phyloP scores from a whole-genome alignment of 1,140 invertebrate species.

The Leucophenga varia region DNA sequence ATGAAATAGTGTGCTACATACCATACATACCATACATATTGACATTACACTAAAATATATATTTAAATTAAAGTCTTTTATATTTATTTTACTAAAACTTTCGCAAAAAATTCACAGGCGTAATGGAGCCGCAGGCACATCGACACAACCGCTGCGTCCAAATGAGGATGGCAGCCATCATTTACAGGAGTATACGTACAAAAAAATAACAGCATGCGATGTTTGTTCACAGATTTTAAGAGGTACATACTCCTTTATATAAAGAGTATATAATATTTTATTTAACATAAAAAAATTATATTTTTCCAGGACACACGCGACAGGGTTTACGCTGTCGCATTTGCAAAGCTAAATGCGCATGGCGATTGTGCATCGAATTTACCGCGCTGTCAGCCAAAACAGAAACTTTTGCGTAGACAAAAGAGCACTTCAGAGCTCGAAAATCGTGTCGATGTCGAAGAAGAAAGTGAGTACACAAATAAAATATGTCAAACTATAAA shows the following conservation, averaged over 20 bases:
- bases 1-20: no score
- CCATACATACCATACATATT: no score
- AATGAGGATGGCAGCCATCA: conserved; percentile 71
- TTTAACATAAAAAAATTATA: conserved; percentile 2
- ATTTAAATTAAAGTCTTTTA: no score
- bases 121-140: conserved; percentile 64
- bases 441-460: conserved; percentile 66
- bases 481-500: no score
- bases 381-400: conserved; percentile 79
- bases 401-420: conserved; percentile 78
- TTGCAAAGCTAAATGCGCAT: conserved; percentile 90
- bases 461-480: conserved; percentile 75
- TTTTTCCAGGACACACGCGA: conserved; percentile 76
- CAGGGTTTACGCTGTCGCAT: conserved; percentile 86
- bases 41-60: no score
- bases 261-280: background rate
- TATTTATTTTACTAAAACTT: no score
- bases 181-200: conserved; percentile 92
- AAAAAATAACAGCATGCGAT: conserved; percentile 93
- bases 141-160: conserved; percentile 57
- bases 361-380: conserved; percentile 83
- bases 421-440: conserved; percentile 81
- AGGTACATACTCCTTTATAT: conserved; percentile 60
- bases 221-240: conserved; percentile 88
- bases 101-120: conserved; percentile 74